Base-by-base conservation (phyloP, 2,888 invertebrate species). In the Andrena dorsata region DNA sequence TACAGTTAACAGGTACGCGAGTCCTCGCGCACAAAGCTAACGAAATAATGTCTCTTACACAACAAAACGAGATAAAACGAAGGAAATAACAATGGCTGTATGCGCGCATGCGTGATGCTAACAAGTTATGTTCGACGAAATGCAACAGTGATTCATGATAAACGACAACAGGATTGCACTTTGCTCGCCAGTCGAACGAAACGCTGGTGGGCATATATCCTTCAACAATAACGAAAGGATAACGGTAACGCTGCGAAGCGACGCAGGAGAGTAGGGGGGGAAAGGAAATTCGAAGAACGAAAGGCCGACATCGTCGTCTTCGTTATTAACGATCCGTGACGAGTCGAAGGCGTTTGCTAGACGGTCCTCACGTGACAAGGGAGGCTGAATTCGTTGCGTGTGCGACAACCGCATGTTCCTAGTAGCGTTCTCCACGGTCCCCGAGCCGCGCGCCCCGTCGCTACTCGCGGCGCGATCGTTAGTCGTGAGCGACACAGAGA, bases 191-290 rank as follows among this genome's bases (percentile, higher is more conserved):
- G 53, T 64, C 23, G 61, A 73, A 64, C 69, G 53, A 65, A 82
- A 73, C 77, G 58, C 51, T 53, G 56, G 23, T 35, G 51, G 41
- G 41, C 4, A 66, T 71, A 66, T 71, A 72, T 30, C 26, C 68
- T 58, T 78, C 69, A 82, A 83, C 78, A 82, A 83, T 69, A 83
- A 83, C 73, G 63, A 71, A 83, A 83, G 66, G 63, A 71, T 70
- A 83, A 83, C 74, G 68, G 30, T 74, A 78, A 77, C 49, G 49
- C 63, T 47, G 71, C 58, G 68, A 56, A 58, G 51, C 51, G 58
- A 58, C 53, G 82, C 56, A 61, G 51, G 41, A 20, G 69, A 35
- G 53, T 16, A 10, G 20, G n/a, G 13, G 20, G n/a, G 13, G n/a
- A 58, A 47, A 47, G 41, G 53, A 26, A 32, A 20, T 64, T 13